Evolutionary conservation across 2,113 vertebrate genomes (phyloP).

Genomic region (Propithecus coquereli): DNA sequence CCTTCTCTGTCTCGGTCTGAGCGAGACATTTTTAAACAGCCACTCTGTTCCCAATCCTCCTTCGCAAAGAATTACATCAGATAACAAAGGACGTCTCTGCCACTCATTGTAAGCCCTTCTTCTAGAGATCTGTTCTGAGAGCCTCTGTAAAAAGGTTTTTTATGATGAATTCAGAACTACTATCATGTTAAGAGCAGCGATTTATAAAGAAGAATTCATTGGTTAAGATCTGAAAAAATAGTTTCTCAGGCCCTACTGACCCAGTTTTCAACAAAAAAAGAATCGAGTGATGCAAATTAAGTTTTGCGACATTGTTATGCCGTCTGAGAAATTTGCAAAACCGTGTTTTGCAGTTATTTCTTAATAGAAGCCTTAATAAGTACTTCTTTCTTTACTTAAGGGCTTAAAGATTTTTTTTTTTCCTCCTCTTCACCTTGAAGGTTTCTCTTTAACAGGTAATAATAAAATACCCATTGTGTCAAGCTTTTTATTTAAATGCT

Average conservation of each 20-base stretch:
- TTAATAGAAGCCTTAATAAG: constrained; percentile 81
- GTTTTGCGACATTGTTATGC: constrained; percentile 84
- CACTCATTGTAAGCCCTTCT: constrained; percentile 88
- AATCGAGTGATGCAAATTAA: constrained; percentile 88
- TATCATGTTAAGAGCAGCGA: constrained; percentile 92
- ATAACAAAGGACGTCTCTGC: constrained; percentile 88
- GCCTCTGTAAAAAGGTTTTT: constrained; percentile 87
- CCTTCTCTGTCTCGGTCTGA: constrained; percentile 84
- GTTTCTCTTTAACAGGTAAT: constrained; percentile 78
- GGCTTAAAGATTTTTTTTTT: constrained; percentile 62
- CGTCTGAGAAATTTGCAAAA: constrained; percentile 84
- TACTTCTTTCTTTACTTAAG: constrained; percentile 75
- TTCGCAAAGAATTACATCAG: constrained; percentile 90
- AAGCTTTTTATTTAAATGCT: constrained; percentile 64
- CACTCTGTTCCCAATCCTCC: constrained; percentile 84
- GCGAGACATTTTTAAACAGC: constrained; percentile 86
- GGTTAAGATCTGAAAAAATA: constrained; percentile 90
- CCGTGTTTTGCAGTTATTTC: constrained; percentile 82
- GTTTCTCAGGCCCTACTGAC: constrained; percentile 91
- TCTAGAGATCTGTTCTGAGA: constrained; percentile 87
- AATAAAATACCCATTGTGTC: constrained; percentile 69
- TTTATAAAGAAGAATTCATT: constrained; percentile 91
- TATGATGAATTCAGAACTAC: constrained; percentile 91
- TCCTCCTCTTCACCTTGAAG: constrained; percentile 60
- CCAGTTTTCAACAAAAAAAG: constrained; percentile 88